Conservation (phyloP, 2,113 vertebrate species). For the Chrysochloris asiatica region DNA sequence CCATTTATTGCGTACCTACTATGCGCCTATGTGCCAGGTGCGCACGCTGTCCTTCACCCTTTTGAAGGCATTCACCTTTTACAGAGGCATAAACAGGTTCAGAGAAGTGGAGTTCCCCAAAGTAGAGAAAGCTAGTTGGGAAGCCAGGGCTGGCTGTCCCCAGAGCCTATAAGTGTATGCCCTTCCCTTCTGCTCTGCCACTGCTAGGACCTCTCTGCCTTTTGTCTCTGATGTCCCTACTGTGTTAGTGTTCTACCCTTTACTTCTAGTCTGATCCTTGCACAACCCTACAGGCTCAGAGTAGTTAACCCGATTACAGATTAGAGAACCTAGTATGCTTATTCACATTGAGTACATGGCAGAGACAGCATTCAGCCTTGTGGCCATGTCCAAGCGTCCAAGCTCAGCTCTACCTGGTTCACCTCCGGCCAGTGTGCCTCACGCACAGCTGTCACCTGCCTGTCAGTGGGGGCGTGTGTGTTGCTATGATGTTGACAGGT, state of each 20-base stretch:
- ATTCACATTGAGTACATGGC: not conserved
- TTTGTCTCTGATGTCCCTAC: not conserved
- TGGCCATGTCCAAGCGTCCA: too few species aligned
- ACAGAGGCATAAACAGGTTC: not conserved
- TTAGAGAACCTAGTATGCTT: not conserved
- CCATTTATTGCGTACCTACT: not conserved
- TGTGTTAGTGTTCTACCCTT: rapidly evolving
- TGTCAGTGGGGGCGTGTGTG: too few species aligned
- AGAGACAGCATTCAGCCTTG: not conserved
- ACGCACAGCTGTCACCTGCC: too few species aligned
- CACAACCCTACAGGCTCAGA: not conserved
- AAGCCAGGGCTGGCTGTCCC: not conserved
- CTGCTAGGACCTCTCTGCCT: not conserved
- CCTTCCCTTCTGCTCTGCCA: not conserved
- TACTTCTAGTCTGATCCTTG: not conserved
- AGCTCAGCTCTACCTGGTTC: not conserved
- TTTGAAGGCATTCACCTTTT: not conserved
- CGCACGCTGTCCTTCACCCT: not conserved
- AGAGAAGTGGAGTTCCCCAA: not conserved
- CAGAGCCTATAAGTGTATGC: not conserved
- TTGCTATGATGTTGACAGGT: too few species aligned
- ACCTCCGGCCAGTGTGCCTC: too few species aligned
- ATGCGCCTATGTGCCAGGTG: too few species aligned
- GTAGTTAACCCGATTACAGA: too few species aligned
- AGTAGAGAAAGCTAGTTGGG: not conserved